Evolutionary conservation across 2,888 invertebrate species (phyloP).

Genomic region (Colostygia pectinataria): DNA sequence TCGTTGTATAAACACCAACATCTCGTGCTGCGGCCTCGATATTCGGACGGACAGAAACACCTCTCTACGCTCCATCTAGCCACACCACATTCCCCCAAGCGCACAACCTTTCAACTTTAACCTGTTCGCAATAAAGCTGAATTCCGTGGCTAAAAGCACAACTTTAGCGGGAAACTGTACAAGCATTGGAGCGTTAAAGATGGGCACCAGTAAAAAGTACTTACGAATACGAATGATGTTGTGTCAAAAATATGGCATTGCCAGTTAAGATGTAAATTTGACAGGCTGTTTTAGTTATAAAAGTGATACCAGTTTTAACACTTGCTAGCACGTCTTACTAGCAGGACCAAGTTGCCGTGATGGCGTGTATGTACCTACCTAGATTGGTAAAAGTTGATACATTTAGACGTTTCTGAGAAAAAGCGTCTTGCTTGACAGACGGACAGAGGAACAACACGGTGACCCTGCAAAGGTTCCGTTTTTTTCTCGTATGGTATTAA

Average conservation of each 20-base stretch:
- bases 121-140: slow-evolving; percentile 17
- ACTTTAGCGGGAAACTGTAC: slow-evolving; percentile 19
- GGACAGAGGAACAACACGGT: too few species aligned
- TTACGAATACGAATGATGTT: slow-evolving; percentile 18
- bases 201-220: slow-evolving; percentile 29
- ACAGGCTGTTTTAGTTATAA: slow-evolving; percentile 15
- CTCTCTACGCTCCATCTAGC: slow-evolving; percentile 65
- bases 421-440: too few species aligned
- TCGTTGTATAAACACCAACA: slow-evolving; percentile 47
- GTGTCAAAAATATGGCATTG: slow-evolving; percentile 26
- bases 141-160: slow-evolving; percentile 6
- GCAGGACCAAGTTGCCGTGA: too few species aligned
- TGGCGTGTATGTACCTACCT: too few species aligned
- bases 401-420: too few species aligned
- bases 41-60: slow-evolving; percentile 62
- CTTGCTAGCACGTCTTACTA: too few species aligned
- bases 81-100: slow-evolving; percentile 57
- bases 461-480: too few species aligned
- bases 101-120: slow-evolving; percentile 24
- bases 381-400: too few species aligned
- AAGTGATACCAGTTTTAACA: not conserved
- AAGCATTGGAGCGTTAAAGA: slow-evolving; percentile 32
- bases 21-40: slow-evolving; percentile 74
- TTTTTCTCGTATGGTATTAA: too few species aligned
- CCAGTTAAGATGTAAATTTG: slow-evolving; percentile 19